Evolutionary conservation across 2,888 invertebrate genomes (phyloP), one percentile per base, ranked within the genome.

Genomic region (Diarsia mendica): DNA sequence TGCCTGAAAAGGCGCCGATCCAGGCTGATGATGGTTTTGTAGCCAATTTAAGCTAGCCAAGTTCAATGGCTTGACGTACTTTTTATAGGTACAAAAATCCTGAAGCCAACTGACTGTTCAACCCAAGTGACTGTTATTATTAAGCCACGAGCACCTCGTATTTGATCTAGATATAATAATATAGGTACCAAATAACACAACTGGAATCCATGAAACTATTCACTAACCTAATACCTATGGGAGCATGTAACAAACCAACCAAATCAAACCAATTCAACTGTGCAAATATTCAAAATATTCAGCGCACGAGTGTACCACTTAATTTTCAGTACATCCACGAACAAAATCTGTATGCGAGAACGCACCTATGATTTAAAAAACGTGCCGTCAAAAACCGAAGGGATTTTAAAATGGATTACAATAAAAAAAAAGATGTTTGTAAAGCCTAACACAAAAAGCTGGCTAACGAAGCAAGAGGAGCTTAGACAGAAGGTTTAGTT

Each of bases 281-380:
- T 61, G 72, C 20, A 77, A 65, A 72, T 67, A 75, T 63, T 76
- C 60, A 68, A 70, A 71, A 51, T 66, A 84, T 77, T 82, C 75
- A 28, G n/a, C 8, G n/a, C 74, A 77, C 82, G 82, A 70, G 28
- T 64, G 71, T 70, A 64, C 81, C 79, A 85, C 84, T 84, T 87
- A 86, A 87, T 87, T 86, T 85, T 83, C 75, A 85, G 84, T 84
- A 86, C 88, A 89, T 83, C 11, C 84, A 75, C 75, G 75, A 74
- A 77, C 84, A 63, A 65, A 84, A 90, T 93, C 90, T 87, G 92
- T 92, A 93, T 93, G 92, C 93, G 86, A 83, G 72, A 74, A 85
- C 83, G 76, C 75, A 77, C 89, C 88, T 90, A 90, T 92, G 91
- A 93, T 93, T 93, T 90, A 90, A 92, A 93, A 93, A 93, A 92